phyloP scores from a whole-genome alignment of 2,797 vertebrate genomes.

The Neomorphus geoffroyi region DNA sequence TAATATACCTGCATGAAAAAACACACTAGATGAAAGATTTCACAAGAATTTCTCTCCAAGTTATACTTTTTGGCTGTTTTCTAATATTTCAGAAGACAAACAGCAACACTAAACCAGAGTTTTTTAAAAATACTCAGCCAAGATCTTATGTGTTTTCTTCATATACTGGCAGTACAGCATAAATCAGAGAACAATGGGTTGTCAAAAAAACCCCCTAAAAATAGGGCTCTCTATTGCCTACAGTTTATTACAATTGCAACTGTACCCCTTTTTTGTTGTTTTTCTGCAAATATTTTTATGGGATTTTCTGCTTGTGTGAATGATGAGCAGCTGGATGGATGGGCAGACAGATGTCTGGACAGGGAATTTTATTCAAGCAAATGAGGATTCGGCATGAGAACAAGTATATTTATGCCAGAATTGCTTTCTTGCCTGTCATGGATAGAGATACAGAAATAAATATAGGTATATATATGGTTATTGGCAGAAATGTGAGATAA shows the following conservation, averaged over 20 bases:
- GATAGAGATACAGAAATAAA: background rate
- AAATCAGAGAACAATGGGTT: background rate
- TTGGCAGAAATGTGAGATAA: background rate
- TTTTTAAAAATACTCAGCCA: background rate
- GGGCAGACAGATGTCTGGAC: background rate
- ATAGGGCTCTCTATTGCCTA: background rate
- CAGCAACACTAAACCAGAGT: background rate
- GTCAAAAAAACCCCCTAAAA: background rate
- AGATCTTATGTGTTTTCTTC: background rate
- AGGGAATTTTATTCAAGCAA: constrained; percentile 22
- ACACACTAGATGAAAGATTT: background rate
- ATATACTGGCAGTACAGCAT: background rate
- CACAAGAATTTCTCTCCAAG: background rate
- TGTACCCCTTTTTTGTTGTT: background rate
- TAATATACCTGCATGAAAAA: background rate
- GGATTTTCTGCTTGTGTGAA: background rate
- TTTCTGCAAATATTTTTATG: background rate
- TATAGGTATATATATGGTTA: background rate
- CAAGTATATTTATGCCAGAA: constrained; percentile 10
- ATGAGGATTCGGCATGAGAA: background rate
- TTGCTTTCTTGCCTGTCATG: background rate
- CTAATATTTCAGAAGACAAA: background rate
- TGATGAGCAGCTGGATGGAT: constrained; percentile 8
- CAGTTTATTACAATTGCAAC: background rate
- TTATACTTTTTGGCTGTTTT: background rate